Evolutionary conservation across 2,797 vertebrate genomes (phyloP).

Genomic region (Spinibarbus caldwelli): DNA sequence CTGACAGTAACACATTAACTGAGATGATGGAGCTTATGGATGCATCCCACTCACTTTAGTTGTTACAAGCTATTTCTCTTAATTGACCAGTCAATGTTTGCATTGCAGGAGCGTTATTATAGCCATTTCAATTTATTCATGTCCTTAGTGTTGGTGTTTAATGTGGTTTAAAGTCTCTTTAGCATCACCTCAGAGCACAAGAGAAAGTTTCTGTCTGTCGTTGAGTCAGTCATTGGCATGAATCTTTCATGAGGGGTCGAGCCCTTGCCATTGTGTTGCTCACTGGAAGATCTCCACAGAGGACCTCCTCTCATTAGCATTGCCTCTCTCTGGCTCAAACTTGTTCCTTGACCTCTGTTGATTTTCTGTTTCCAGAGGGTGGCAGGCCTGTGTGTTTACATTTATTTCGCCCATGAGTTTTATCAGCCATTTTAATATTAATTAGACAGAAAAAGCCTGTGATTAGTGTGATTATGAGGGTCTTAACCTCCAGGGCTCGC

Average conservation of each 20-base stretch:
- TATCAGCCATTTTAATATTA: conserved; percentile 40
- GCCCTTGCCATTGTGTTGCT: conserved; percentile 39
- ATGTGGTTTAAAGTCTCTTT: conserved; percentile 10
- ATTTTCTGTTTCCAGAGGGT: conserved; percentile 14
- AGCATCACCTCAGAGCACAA: conserved; percentile 15
- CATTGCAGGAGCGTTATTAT: not conserved
- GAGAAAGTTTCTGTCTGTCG: conserved; percentile 23
- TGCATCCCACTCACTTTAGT: not conserved
- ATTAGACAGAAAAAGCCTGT: conserved; percentile 34
- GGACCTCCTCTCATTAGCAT: conserved; percentile 41
- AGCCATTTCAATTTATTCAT: conserved; percentile 9
- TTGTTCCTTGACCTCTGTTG: conserved; percentile 23
- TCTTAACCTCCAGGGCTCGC: conserved; percentile 16
- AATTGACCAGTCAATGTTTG: conserved; percentile 13
- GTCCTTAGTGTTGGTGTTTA: not conserved
- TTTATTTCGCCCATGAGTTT: conserved; percentile 7
- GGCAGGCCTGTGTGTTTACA: not conserved
- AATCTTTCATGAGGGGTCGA: conserved; percentile 51
- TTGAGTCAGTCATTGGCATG: conserved; percentile 14
- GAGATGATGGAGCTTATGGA: not conserved
- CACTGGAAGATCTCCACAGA: conserved; percentile 29
- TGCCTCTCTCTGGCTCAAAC: conserved; percentile 12
- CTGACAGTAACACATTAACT: not conserved
- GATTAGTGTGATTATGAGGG: conserved; percentile 35
- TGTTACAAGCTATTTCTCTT: not conserved